A percentile compares a stretch with the other conserved stretches of the same genome.
These are phyloP conservation scores for Pterophyllum scalare DNA, from an alignment of 2,113 vertebrate genomes.

Conservation along the genomic window DNA sequence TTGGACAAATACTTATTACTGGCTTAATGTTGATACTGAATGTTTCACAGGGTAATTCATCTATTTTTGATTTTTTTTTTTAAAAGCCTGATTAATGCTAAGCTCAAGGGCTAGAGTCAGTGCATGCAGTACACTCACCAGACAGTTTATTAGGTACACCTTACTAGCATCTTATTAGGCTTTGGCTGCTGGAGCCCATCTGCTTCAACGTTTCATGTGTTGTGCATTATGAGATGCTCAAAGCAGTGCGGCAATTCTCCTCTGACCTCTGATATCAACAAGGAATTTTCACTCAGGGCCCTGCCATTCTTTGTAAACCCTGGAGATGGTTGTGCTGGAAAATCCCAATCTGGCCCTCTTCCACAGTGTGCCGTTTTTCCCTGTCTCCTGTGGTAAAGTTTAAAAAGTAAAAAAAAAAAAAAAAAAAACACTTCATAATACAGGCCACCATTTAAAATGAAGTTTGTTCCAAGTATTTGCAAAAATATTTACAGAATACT, in stretches of 20 bases:
- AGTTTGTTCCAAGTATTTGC: neutral
- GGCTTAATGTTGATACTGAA: neutral
- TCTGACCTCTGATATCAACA: too few species aligned
- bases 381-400: neutral
- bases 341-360: neutral
- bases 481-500: neutral
- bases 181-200: neutral
- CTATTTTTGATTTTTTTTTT: neutral
- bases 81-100: neutral
- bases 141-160: neutral
- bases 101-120: neutral
- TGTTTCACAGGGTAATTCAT: neutral
- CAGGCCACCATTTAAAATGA: neutral
- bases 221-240: neutral
- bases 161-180: neutral
- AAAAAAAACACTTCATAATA: too few species aligned
- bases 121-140: neutral
- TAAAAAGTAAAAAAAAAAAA: too few species aligned
- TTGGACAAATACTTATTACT: neutral
- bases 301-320: neutral
- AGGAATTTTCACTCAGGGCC: too few species aligned
- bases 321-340: rapidly evolving
- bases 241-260: neutral
- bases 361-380: too few species aligned
- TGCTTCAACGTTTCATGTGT: neutral